Evolutionary conservation across 2,113 vertebrate species (phyloP).

Genomic region (Glareola pratincola): DNA sequence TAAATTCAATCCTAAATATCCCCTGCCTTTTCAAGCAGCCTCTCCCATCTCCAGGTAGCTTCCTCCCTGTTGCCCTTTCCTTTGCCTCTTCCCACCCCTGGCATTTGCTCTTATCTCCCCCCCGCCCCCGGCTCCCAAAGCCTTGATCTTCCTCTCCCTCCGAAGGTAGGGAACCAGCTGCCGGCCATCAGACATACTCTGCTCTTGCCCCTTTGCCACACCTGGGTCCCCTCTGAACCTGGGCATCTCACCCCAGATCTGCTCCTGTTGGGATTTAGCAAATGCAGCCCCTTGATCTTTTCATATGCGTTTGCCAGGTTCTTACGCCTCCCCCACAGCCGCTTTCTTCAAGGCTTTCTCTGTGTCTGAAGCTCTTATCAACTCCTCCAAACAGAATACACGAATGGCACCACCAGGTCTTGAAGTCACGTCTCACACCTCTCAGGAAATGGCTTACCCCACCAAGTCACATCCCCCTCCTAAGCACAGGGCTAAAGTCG

Average conservation of each 20-base stretch:
- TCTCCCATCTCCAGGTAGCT: background rate
- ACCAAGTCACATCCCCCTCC: slow-evolving; percentile 38
- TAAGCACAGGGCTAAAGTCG: slow-evolving; percentile 32
- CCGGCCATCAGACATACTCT: background rate
- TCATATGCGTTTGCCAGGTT: slow-evolving; percentile 35
- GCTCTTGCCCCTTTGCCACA: background rate
- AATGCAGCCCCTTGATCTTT: slow-evolving; percentile 62
- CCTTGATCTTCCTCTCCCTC: background rate
- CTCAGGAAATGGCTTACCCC: slow-evolving; percentile 34
- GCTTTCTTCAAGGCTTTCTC: slow-evolving; percentile 9
- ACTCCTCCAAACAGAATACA: slow-evolving; percentile 42
- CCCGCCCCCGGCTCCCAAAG: background rate
- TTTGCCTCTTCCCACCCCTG: background rate
- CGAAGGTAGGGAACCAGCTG: background rate
- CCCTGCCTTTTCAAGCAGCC: background rate
- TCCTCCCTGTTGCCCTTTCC: background rate
- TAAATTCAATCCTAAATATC: background rate
- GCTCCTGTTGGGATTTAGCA: slow-evolving; percentile 14
- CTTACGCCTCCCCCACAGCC: background rate
- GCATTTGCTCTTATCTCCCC: background rate
- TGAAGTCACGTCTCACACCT: slow-evolving; percentile 59
- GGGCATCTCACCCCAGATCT: background rate
- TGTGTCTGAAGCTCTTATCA: slow-evolving; percentile 62
- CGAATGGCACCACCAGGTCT: slow-evolving; percentile 21
- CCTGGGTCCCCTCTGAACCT: background rate